A percentile compares a stretch with the other conserved stretches of the same genome.
Conservation (phyloP, 1,140 invertebrate species). For the Cheumatopsyche charites region DNA sequence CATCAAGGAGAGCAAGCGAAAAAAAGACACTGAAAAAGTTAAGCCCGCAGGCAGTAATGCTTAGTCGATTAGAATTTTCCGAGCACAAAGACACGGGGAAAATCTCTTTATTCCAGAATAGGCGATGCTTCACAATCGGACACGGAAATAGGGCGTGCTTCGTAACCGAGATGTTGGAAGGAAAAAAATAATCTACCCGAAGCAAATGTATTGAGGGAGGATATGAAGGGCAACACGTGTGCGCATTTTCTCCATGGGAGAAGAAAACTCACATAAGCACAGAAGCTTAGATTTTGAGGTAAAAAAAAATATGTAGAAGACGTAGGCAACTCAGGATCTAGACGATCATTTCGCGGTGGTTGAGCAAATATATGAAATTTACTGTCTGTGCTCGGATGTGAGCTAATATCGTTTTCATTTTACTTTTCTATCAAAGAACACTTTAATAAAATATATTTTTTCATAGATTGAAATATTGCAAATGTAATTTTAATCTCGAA, state of each 20-base stretch:
- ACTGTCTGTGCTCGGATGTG: too few relatives aligned
- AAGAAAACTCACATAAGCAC: not conserved
- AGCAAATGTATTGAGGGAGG: not conserved
- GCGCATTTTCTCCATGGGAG: not conserved
- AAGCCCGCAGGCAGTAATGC: constrained; percentile 28
- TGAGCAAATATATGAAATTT: too few relatives aligned
- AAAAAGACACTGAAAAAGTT: constrained; percentile 21
- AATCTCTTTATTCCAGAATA: constrained; percentile 11
- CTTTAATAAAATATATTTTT: too few relatives aligned
- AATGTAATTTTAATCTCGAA: too few relatives aligned
- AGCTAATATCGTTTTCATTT: too few relatives aligned
- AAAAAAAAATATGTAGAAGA: not conserved
- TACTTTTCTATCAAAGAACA: too few relatives aligned
- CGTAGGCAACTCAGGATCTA: too few relatives aligned
- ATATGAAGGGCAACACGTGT: constrained; percentile 8
- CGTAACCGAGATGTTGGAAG: not conserved
- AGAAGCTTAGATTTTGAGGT: not conserved
- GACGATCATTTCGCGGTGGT: too few relatives aligned
- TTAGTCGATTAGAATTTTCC: constrained; percentile 34
- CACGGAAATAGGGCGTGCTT: not conserved
- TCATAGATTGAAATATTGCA: too few relatives aligned
- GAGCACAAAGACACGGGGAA: constrained; percentile 26
- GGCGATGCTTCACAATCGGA: constrained; percentile 23
- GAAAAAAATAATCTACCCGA: constrained; percentile 17
- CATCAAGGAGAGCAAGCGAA: constrained; percentile 5